Percentiles rank a stretch among this genome's conserved stretches.
These are phyloP conservation scores for Grantiella picta DNA, from an alignment of 2,113 vertebrate species.

Conservation along the genomic window DNA sequence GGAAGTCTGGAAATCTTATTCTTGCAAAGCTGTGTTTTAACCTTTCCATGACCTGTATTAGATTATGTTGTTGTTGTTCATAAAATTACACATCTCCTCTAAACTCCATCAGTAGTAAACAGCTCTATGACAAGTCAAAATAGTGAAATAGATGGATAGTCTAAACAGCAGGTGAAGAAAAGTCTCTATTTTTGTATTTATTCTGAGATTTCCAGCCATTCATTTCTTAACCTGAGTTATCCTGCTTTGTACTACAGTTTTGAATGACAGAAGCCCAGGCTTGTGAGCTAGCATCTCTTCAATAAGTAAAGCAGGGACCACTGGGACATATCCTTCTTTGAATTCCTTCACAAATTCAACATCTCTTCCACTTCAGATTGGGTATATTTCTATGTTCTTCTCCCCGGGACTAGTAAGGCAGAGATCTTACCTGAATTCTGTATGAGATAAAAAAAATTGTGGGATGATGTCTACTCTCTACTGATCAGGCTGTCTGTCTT, in stretches of 20 bases:
- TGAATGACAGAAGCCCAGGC: not conserved
- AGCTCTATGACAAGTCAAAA: not conserved
- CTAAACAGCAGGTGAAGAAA: not conserved
- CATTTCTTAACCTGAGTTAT: not conserved
- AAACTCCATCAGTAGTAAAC: not conserved
- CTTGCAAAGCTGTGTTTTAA: not conserved
- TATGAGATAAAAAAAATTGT: not conserved
- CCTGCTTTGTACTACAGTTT: not conserved
- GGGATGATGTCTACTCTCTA: not conserved
- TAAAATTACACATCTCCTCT: not conserved
- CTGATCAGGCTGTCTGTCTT: not conserved
- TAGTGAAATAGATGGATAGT: not conserved
- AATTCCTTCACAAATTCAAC: not conserved
- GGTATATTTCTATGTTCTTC: not conserved
- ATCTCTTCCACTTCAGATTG: not conserved
- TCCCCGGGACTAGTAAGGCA: not conserved
- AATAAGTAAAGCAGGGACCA: not conserved
- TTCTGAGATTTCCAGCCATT: not conserved
- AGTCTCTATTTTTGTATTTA: not conserved
- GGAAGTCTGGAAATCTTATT: not conserved
- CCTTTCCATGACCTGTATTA: not conserved
- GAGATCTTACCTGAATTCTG: not conserved
- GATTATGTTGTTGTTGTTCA: not conserved
- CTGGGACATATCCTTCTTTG: not conserved
- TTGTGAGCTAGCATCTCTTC: not conserved